These are phyloP conservation scores for Drosophila kepulauana DNA, from an alignment of 1,140 invertebrate species.

Conservation along the genomic window DNA sequence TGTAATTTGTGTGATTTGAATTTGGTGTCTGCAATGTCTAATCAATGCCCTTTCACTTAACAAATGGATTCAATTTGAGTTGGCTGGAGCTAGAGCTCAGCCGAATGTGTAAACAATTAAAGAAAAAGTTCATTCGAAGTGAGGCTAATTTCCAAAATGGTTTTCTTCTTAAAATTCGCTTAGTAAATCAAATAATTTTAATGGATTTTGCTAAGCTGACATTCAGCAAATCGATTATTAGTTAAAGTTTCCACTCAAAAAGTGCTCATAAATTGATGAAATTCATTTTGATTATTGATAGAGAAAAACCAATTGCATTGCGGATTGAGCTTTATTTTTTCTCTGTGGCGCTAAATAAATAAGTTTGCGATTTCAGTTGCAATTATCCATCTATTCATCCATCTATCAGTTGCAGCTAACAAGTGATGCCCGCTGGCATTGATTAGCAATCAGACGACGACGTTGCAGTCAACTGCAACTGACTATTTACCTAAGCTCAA, in stretches of 20 bases:
- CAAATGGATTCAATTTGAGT: background rate
- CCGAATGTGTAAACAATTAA: background rate
- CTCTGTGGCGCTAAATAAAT: slow-evolving; percentile 4
- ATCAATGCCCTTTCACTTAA: background rate
- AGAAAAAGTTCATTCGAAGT: background rate
- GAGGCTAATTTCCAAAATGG: too few relatives aligned
- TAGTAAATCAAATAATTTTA: background rate
- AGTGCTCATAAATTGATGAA: background rate
- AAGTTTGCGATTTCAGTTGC: slow-evolving; percentile 8
- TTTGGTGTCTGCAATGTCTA: background rate
- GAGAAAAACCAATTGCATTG: background rate
- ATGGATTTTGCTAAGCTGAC: background rate
- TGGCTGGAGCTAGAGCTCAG: background rate
- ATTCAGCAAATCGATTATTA: background rate
- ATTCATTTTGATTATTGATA: slow-evolving; percentile 10
- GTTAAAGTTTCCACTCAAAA: background rate
- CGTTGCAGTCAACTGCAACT: slow-evolving; percentile 13
- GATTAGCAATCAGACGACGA: slow-evolving; percentile 34
- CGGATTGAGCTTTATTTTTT: slow-evolving; percentile 1
- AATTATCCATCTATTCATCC: background rate
- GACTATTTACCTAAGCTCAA: slow-evolving; percentile 48
- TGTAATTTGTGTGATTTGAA: slow-evolving; percentile 47
- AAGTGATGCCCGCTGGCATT: slow-evolving; percentile 27
- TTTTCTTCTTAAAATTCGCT: too few relatives aligned
- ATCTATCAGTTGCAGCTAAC: slow-evolving; percentile 21